Evolutionary conservation across 2,113 vertebrate genomes (phyloP).

Genomic region (Tupaia chinensis): DNA sequence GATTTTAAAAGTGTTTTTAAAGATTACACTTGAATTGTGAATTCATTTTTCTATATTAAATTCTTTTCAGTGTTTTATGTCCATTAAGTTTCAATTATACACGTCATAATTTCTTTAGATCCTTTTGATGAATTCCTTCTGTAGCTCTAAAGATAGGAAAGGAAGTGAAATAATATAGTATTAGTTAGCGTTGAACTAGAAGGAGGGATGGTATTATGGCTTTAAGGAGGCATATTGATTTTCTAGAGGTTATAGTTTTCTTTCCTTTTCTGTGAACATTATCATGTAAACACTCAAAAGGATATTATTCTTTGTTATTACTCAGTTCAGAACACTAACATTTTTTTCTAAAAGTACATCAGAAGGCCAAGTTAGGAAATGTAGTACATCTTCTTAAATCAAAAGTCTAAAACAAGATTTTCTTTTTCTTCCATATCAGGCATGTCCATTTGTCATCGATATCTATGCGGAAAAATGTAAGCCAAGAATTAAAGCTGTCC

Average conservation of each 20-base stretch:
- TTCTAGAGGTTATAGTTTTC: not conserved
- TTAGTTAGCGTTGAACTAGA: conserved; percentile 27
- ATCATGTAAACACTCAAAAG: not conserved
- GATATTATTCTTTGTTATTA: not conserved
- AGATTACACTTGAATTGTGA: conserved; percentile 24
- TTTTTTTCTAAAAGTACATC: not conserved
- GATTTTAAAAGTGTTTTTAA: not conserved
- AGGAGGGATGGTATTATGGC: not conserved
- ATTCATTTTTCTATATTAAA: not conserved
- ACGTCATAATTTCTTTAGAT: not conserved
- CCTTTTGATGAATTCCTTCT: conserved; percentile 38
- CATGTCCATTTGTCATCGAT: conserved; percentile 94
- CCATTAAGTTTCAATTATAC: conserved; percentile 24
- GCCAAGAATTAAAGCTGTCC: conserved; percentile 88
- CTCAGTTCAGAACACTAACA: not conserved
- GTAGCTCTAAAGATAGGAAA: conserved; percentile 45
- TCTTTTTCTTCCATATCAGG: conserved; percentile 84
- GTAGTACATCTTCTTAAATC: not conserved
- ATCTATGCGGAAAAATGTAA: conserved; percentile 90
- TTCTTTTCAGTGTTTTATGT: not conserved
- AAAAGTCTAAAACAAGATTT: not conserved
- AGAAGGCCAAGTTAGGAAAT: not conserved
- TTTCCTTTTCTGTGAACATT: conserved; percentile 11
- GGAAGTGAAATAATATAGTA: conserved; percentile 13
- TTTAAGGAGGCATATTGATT: not conserved